Evolutionary conservation across 2,888 invertebrate genomes (phyloP), one percentile per base, ranked within the genome.

Genomic region (Thecocarcelia acutangulata): DNA sequence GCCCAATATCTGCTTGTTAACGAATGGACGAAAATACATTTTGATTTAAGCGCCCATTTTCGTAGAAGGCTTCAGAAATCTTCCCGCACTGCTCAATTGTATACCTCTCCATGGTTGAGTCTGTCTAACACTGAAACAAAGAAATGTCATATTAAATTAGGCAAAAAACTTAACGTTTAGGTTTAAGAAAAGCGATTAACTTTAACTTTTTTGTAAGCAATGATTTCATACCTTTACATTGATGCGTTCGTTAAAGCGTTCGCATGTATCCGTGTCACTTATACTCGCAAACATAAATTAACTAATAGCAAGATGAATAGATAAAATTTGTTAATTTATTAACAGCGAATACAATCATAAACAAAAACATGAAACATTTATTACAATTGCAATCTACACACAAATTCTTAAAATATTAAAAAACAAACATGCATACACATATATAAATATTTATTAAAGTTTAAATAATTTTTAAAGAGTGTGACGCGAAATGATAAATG

Each of bases 291-390:
- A 72, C 24, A 50, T 80, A 68, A 50, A 66, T 73, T 48, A 61
- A 42, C 54, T 66, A 56, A 61, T 70, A 77, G 46, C 19, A 19
- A 77, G 48, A 75, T 75, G 46, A 24, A 54, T 61, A 69, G 56
- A 70, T 77, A 40, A 59, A 63, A 77, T 48, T 56, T 77, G 54
- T 61, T 77, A 63, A 77, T 77, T 77, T 70, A 70, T 77, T 77
- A 70, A 63, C 48, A 77, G 48, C 54, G 13, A 70, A 69, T 44
- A 78, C 28, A 46, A 73, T 73, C 61, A 73, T 54, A 75, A 52
- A 37, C 54, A 61, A 50, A 72, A 54, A 58, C 73, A 68, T 73
- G 54, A 70, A 70, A 56, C 6, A 48, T 63, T 54, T 69, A 28
- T 59, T 56, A 58, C 61, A 68, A 17, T 15, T 66, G 12, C 21